Evolutionary conservation across 1,140 invertebrate genomes (phyloP).

Genomic region (Conus betulinus): DNA sequence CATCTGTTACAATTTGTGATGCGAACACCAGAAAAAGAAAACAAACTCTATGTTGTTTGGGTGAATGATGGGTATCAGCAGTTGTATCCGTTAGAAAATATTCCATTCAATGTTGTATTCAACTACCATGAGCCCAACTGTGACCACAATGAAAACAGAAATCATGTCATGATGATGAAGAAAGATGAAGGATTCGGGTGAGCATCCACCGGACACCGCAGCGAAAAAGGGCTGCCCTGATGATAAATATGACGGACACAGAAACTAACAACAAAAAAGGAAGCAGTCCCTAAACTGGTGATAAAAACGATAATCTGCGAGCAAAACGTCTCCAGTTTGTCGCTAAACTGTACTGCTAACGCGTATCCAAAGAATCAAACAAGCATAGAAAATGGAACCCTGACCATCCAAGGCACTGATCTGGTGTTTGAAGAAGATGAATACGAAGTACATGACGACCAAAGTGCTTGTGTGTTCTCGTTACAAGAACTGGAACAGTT

Average conservation of each 20-base stretch:
- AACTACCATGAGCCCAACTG: background rate
- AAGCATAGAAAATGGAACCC: background rate
- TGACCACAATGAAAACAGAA: background rate
- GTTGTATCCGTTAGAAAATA: conserved; percentile 5
- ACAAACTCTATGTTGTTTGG: background rate
- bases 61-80: background rate
- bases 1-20: too few relatives aligned
- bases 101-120: background rate
- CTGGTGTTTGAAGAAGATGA: background rate
- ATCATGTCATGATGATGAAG: background rate
- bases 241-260: background rate
- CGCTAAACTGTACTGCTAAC: background rate
- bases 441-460: background rate
- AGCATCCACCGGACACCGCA: background rate
- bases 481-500: background rate
- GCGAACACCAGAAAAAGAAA: background rate
- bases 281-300: background rate
- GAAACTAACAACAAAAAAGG: background rate
- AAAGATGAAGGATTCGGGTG: background rate
- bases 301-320: background rate
- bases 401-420: background rate
- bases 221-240: background rate
- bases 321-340: background rate
- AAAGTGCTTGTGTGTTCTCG: background rate
- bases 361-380: background rate